Evolutionary conservation across 2,797 vertebrate genomes (phyloP).

Genomic region (Halcyon leucocephala): DNA sequence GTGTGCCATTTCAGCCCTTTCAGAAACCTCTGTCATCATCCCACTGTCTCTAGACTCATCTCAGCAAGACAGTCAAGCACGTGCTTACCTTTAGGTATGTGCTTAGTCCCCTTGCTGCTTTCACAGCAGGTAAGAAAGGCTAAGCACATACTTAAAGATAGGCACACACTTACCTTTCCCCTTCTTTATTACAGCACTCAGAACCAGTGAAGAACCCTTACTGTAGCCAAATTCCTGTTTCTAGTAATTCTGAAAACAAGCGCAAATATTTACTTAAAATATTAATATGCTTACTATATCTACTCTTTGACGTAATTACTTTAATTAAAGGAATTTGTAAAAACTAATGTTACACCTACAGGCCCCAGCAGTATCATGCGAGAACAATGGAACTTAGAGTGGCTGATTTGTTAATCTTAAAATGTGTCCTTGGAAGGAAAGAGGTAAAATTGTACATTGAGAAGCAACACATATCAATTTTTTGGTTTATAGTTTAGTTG

Average conservation of each 20-base stretch:
- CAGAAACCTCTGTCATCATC: neutral
- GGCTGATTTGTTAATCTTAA: neutral
- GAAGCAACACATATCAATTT: neutral
- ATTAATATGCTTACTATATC: slow-evolving; percentile 29
- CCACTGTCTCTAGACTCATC: neutral
- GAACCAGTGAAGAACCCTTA: slow-evolving; percentile 21
- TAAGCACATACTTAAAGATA: slow-evolving; percentile 1
- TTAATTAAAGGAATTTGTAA: slow-evolving; percentile 37
- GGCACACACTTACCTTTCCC: neutral
- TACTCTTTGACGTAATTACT: slow-evolving; percentile 42
- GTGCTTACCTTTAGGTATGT: neutral
- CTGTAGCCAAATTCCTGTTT: slow-evolving; percentile 32
- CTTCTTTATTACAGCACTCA: neutral
- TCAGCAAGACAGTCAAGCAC: slow-evolving; percentile 1
- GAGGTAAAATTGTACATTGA: neutral
- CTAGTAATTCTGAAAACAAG: slow-evolving; percentile 32
- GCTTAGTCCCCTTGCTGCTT: slow-evolving; percentile 30
- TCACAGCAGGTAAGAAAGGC: slow-evolving; percentile 26
- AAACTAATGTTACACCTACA: neutral
- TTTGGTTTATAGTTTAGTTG: neutral
- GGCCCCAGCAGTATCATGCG: neutral
- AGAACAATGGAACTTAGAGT: slow-evolving; percentile 9
- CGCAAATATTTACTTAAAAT: slow-evolving; percentile 46
- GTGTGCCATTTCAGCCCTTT: neutral
- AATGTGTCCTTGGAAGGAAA: neutral